phyloP scores from a whole-genome alignment of 2,797 vertebrate species.

The Premnoplex brunnescens region DNA sequence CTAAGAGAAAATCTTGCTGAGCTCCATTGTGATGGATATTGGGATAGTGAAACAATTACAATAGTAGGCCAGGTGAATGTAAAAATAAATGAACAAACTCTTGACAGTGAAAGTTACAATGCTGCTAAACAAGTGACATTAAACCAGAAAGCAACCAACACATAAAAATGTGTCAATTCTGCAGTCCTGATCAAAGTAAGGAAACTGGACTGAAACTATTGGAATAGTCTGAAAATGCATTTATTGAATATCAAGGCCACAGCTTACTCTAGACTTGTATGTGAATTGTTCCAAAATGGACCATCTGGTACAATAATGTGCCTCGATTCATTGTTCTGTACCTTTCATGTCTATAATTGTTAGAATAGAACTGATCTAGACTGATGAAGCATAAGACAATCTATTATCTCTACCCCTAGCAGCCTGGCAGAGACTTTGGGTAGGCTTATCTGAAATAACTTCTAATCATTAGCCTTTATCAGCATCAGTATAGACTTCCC shows the following conservation, averaged over 20 bases:
- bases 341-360: not conserved
- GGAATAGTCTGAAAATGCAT: not conserved
- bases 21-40: conserved; percentile 27
- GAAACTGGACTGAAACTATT: not conserved
- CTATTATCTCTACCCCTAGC: not conserved
- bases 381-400: not conserved
- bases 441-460: not conserved
- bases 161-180: conserved; percentile 12
- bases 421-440: not conserved
- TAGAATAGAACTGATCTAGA: not conserved
- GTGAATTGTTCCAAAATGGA: not conserved
- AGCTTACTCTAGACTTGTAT: not conserved
- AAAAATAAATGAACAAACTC: conserved; percentile 39
- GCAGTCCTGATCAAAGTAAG: not conserved
- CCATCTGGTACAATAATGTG: not conserved
- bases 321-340: not conserved
- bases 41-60: conserved; percentile 32
- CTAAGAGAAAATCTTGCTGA: not conserved
- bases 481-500: not conserved
- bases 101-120: conserved; percentile 19
- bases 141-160: not conserved
- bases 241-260: not conserved
- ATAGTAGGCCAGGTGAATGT: not conserved
- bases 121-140: conserved; percentile 37
- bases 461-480: not conserved